A percentile compares a stretch with the other conserved stretches of the same genome.
Conservation (phyloP, 2,888 invertebrate genomes). For the Idaea dimidiata region DNA sequence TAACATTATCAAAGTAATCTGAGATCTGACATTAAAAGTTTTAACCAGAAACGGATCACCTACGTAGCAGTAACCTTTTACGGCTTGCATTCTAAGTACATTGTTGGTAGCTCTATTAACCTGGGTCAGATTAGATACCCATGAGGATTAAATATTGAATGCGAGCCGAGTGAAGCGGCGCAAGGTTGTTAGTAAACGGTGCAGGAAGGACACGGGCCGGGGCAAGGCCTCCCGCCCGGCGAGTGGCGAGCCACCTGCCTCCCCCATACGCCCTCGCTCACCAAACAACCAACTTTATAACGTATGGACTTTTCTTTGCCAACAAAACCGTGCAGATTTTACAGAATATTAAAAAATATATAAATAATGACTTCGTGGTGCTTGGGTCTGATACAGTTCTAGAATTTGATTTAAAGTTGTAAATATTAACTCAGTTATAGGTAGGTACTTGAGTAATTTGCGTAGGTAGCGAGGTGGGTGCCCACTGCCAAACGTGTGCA, state of each 20-base stretch:
- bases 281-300: constrained; percentile 17
- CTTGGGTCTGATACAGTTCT: neutral
- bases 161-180: constrained; percentile 37
- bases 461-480: constrained; percentile 32
- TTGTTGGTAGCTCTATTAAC: neutral
- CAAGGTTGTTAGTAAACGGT: constrained; percentile 63
- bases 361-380: neutral
- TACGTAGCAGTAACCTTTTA: neutral
- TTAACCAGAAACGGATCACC: neutral
- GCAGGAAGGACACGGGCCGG: constrained; percentile 63
- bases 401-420: constrained; percentile 10
- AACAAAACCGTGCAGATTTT: neutral
- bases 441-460: neutral
- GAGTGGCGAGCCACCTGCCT: constrained; percentile 39
- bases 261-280: constrained; percentile 30
- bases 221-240: constrained; percentile 55
- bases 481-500: constrained; percentile 33
- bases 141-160: neutral
- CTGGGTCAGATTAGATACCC: neutral
- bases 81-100: constrained; percentile 4
- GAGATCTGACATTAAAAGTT: neutral
- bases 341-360: neutral
- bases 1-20: neutral
- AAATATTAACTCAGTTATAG: constrained; percentile 4
- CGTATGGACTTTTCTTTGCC: constrained; percentile 15